phyloP scores from a whole-genome alignment of 2,888 invertebrate species.

The Tiphia femorata region DNA sequence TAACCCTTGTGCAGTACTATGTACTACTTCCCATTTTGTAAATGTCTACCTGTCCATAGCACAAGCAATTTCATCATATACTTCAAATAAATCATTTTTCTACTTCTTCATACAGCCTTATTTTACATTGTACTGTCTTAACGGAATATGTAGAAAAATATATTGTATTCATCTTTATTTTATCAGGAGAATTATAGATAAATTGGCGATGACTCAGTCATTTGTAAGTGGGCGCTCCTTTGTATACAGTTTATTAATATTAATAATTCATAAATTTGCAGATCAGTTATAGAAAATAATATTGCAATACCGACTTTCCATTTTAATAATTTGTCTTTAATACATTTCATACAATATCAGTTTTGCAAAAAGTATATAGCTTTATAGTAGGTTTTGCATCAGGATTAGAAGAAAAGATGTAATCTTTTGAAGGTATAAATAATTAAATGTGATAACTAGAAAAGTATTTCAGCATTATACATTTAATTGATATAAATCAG shows the following conservation, averaged over 20 bases:
- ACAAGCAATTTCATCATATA: slow-evolving; percentile 47
- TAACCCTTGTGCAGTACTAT: slow-evolving; percentile 30
- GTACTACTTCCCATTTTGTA: slow-evolving; percentile 42
- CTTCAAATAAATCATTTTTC: slow-evolving; percentile 15
- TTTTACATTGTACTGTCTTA: too few species aligned
- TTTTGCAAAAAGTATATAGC: background rate
- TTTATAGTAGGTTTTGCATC: too few species aligned
- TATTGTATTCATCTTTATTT: slow-evolving; percentile 37
- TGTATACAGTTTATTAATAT: slow-evolving; percentile 18
- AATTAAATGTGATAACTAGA: slow-evolving; percentile 24
- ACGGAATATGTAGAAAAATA: slow-evolving; percentile 27
- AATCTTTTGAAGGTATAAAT: slow-evolving; percentile 22
- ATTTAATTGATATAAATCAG: too few species aligned
- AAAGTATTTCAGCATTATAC: slow-evolving; percentile 16
- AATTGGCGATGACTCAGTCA: slow-evolving; percentile 25
- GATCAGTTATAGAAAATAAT: slow-evolving; percentile 12
- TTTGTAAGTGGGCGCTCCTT: slow-evolving; percentile 1
- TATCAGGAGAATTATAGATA: slow-evolving; percentile 14
- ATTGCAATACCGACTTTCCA: slow-evolving; percentile 25
- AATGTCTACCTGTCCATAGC: slow-evolving; percentile 61
- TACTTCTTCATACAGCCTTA: slow-evolving; percentile 21
- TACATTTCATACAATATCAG: slow-evolving; percentile 23
- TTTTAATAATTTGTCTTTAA: slow-evolving; percentile 24
- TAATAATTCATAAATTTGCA: slow-evolving; percentile 14
- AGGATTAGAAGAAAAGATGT: slow-evolving; percentile 15